Evolutionary conservation across 1,140 invertebrate species (phyloP).

Genomic region (Parapsyche elsis): DNA sequence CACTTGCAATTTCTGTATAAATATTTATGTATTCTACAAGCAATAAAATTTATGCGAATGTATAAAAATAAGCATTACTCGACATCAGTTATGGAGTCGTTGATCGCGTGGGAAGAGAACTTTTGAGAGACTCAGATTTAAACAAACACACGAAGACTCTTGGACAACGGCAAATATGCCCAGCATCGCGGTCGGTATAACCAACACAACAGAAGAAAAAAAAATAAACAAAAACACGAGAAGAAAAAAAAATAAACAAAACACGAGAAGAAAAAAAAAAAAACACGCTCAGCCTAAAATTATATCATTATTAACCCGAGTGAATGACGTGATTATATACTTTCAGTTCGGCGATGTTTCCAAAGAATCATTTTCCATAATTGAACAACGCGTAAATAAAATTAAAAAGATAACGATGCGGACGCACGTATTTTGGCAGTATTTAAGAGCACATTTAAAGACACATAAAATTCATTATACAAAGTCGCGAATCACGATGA

Average conservation of each 20-base stretch:
- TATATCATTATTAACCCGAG: constrained; percentile 18
- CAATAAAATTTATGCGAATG: too few species aligned
- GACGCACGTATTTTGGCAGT: too few species aligned
- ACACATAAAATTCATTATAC: too few species aligned
- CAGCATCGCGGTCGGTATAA: not conserved
- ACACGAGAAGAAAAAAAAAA: not conserved
- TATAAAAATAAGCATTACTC: too few species aligned
- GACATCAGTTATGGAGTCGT: too few species aligned
- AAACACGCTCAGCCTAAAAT: not conserved
- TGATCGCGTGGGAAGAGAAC: too few species aligned
- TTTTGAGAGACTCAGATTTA: not conserved
- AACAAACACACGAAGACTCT: not conserved
- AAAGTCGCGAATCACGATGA: too few species aligned
- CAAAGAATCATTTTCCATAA: constrained; percentile 12
- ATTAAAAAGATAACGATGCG: not conserved
- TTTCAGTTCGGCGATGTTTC: not conserved
- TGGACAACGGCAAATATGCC: not conserved
- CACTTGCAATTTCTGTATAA: too few species aligned
- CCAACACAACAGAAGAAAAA: not conserved
- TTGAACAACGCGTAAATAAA: not conserved
- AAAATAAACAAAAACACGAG: not conserved
- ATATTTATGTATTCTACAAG: too few species aligned
- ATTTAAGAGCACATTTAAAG: too few species aligned
- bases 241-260: not conserved
- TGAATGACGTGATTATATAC: constrained; percentile 22